These are phyloP conservation scores for Tinamus major DNA, from an alignment of 2,797 vertebrate genomes.

Conservation along the genomic window DNA sequence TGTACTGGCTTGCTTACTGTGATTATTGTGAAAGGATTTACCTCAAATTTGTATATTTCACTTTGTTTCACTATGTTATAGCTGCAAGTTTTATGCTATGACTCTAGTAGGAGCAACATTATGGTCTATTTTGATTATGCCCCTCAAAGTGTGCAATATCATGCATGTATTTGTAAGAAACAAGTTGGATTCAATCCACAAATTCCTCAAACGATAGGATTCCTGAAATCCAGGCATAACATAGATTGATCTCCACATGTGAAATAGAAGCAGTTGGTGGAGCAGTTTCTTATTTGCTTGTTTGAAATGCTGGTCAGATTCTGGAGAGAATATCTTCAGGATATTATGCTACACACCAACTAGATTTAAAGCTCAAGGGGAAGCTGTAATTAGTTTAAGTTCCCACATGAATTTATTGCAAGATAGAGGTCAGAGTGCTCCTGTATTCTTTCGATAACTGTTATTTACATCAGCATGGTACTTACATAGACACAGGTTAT, in stretches of 20 bases:
- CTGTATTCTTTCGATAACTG: conserved; percentile 42
- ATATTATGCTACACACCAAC: not conserved
- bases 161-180: not conserved
- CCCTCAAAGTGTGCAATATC: not conserved
- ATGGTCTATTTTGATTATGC: not conserved
- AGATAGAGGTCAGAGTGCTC: not conserved
- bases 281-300: not conserved
- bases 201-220: not conserved
- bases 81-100: not conserved
- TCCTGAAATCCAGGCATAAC: not conserved
- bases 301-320: conserved; percentile 24
- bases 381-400: conserved; percentile 57
- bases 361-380: conserved; percentile 47
- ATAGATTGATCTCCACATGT: not conserved
- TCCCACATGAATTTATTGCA: not conserved
- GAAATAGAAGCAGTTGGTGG: not conserved
- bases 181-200: not conserved
- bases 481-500: not conserved
- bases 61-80: not conserved
- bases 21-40: not conserved
- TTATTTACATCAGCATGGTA: conserved; percentile 28
- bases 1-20: not conserved
- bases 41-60: not conserved
- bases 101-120: not conserved
- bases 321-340: not conserved